Conservation (phyloP, 2,888 invertebrate species). For the Drosophila planitibia region DNA sequence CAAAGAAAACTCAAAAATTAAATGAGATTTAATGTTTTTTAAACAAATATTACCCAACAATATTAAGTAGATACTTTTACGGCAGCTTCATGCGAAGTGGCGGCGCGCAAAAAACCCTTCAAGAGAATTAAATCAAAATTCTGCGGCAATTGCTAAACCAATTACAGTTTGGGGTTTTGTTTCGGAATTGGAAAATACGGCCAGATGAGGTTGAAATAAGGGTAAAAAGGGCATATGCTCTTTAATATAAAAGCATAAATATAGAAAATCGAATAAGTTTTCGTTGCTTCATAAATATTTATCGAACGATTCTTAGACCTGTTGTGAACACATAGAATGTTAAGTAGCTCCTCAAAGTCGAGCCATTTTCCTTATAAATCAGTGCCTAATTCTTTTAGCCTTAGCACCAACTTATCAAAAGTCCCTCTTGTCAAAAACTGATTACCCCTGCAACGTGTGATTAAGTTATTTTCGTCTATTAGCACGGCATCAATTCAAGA, state of each 20-base stretch:
- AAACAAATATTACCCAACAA: conserved; percentile 52
- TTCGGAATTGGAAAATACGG: neutral
- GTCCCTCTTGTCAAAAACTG: neutral
- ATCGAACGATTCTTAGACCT: neutral
- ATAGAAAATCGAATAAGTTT: neutral
- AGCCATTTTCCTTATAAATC: neutral
- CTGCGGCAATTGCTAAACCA: conserved; percentile 16
- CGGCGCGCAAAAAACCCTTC: conserved; percentile 12
- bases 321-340: neutral
- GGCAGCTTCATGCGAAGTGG: conserved; percentile 3
- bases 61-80: conserved; percentile 26
- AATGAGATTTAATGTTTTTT: conserved; percentile 51
- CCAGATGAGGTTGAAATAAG: neutral
- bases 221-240: neutral
- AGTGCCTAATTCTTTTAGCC: neutral
- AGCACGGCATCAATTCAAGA: conserved; percentile 46
- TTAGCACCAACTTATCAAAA: neutral
- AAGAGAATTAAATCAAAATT: conserved; percentile 23
- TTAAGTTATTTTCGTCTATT: conserved; percentile 59
- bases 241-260: neutral
- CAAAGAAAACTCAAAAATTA: conserved; percentile 59
- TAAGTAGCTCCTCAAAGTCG: neutral
- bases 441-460: conserved; percentile 39
- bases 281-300: neutral
- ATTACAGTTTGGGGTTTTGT: conserved; percentile 27